phyloP scores from a whole-genome alignment of 2,113 vertebrate genomes.

The Alligator mississippiensis region DNA sequence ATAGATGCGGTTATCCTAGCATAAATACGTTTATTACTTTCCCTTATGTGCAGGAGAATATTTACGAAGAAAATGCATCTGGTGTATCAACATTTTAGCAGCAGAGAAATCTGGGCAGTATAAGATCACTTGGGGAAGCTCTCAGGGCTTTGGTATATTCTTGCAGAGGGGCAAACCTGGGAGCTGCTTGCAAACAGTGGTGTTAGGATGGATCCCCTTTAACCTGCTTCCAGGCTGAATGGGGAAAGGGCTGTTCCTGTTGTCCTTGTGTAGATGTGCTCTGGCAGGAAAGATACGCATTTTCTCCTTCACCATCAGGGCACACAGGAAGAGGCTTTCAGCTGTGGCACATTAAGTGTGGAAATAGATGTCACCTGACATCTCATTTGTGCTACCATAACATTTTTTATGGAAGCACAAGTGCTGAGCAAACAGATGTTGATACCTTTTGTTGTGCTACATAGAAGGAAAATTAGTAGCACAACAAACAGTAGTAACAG shows the following conservation, averaged over 20 bases:
- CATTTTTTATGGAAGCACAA: no score
- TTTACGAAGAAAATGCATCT: neutral
- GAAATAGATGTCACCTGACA: no score
- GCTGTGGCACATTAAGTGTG: neutral
- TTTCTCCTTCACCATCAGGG: neutral
- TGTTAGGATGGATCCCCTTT: accelerated
- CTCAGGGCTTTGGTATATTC: accelerated
- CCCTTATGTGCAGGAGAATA: no score
- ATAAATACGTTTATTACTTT: no score
- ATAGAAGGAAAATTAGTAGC: no score
- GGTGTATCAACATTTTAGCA: neutral
- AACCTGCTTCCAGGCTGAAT: neutral
- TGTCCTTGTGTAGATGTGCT: neutral
- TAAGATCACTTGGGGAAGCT: accelerated
- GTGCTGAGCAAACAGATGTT: no score
- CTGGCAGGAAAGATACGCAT: neutral
- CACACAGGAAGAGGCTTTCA: neutral
- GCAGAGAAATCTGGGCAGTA: neutral
- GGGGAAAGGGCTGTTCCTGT: neutral
- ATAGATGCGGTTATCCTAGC: no score
- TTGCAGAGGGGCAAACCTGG: accelerated
- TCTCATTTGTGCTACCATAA: no score
- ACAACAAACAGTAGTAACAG: no score
- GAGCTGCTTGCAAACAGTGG: neutral
- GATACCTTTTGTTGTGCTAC: no score